Percentiles rank a stretch among this genome's conserved stretches.
These are phyloP conservation scores for Monochamus alternatus DNA, from an alignment of 2,888 invertebrate genomes.

Conservation along the genomic window DNA sequence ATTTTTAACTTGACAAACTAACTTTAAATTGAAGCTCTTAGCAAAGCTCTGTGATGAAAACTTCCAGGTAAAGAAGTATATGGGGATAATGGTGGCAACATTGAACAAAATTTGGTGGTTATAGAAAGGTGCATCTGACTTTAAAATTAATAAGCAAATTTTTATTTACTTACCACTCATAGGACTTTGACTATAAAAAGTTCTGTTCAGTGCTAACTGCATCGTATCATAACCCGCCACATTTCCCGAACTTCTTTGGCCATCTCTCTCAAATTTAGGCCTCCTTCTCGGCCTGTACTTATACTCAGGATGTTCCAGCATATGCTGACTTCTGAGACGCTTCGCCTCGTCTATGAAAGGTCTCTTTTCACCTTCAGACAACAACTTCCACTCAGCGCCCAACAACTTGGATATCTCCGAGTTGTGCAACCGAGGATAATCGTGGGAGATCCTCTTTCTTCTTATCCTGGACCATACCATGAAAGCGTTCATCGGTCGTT, in stretches of 20 bases:
- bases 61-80: constrained; percentile 64
- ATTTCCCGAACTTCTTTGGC: constrained; percentile 35
- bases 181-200: constrained; percentile 50
- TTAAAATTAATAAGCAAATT: background rate
- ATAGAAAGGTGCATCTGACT: too few relatives aligned
- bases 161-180: constrained; percentile 28
- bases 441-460: constrained; percentile 85
- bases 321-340: constrained; percentile 68
- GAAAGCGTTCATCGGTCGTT: constrained; percentile 95
- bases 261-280: constrained; percentile 60
- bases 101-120: constrained; percentile 31
- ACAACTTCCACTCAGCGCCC: constrained; percentile 89
- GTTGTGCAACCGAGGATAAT: constrained; percentile 86
- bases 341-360: constrained; percentile 95
- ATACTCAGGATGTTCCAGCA: constrained; percentile 70
- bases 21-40: too few relatives aligned
- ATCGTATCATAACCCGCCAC: constrained; percentile 39
- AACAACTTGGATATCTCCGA: constrained; percentile 87
- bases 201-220: constrained; percentile 50
- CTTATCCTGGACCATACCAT: constrained; percentile 90
- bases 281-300: constrained; percentile 69
- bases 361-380: constrained; percentile 84
- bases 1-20: too few relatives aligned
- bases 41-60: constrained; percentile 63
- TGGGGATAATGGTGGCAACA: constrained; percentile 60